Evolutionary conservation across 1,140 invertebrate genomes (phyloP), one percentile per base, ranked within the genome.

Genomic region (Zophobas atratus): DNA sequence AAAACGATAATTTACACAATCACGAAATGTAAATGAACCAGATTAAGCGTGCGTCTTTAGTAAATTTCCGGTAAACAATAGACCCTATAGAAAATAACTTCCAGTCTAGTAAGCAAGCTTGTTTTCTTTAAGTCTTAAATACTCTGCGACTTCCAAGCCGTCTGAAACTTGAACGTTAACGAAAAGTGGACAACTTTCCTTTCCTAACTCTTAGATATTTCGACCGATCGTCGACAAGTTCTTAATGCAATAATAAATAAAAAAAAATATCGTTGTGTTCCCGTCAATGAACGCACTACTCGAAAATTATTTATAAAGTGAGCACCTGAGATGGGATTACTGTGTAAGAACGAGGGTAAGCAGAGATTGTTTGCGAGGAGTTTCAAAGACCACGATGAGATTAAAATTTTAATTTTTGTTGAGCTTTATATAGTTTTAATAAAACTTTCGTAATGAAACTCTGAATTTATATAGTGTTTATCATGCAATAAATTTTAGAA

Each of bases 1-100:
- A 86, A 82, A 85, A 87, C 60, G 38, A 67, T 20, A 67, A 67
- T 67, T 67, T 43, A 67, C 41, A 67, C 6, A 67, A 67, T 60
- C 34, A 1, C 56, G 36, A 46, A 46, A 46, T 4, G 3, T 4
- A 46, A 46, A 46, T 51, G n/a, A 51, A 4, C 4, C n/a, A 51
- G n/a, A 51, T 51, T 51, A 51, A 51, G 20, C 20, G 20, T 20
- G 20, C 20, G 20, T 20, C 49, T 51, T 51, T 51, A 51, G n/a
- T 43, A 43, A 67, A 67, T 43, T 41, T 67, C 36, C 39, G 38
- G 60, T 41, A 39, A 67, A 67, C 38, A 67, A 67, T 67, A 67
- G 6, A 60, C 36, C 41, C 38, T 43, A 67, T 67, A 67, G 60
- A 67, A 63, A 67, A 67, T 67, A 67, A 67, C 60, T 67, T 67